phyloP scores from a whole-genome alignment of 2,113 vertebrate species.

The Nasalis larvatus region DNA sequence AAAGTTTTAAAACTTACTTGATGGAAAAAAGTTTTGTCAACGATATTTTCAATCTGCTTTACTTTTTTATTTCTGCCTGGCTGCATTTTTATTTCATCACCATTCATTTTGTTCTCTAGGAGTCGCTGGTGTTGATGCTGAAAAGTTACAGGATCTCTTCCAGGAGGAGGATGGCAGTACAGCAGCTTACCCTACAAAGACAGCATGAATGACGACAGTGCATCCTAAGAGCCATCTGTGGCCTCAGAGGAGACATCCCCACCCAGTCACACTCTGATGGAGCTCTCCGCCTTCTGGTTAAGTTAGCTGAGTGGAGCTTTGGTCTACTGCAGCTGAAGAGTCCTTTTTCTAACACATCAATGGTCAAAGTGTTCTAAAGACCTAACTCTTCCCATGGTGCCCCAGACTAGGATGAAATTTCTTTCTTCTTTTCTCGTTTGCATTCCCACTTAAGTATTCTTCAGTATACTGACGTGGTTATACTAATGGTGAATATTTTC shows the following conservation, averaged over 20 bases:
- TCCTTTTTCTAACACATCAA: not conserved
- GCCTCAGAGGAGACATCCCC: too few relatives aligned
- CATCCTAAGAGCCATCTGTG: fast-evolving
- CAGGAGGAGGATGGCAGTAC: constrained; percentile 94
- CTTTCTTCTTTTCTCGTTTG: not conserved
- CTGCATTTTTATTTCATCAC: not conserved
- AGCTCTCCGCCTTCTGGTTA: not conserved
- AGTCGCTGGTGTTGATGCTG: constrained; percentile 87
- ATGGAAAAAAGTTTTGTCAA: constrained; percentile 96
- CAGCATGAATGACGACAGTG: fast-evolving
- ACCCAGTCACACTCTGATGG: not conserved
- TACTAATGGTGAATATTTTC: not conserved
- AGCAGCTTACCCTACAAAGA: constrained; percentile 92
- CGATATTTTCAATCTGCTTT: constrained; percentile 93
- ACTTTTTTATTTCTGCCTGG: constrained; percentile 79
- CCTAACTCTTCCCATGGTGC: not conserved
- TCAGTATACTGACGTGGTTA: not conserved
- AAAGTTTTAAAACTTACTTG: constrained; percentile 86
- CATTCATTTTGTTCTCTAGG: not conserved
- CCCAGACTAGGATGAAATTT: not conserved
- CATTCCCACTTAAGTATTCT: not conserved
- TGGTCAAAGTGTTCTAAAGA: not conserved
- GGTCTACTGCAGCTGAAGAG: not conserved
- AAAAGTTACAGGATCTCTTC: constrained; percentile 87
- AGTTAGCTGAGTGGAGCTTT: not conserved